These are phyloP conservation scores for Muraenolepis orangiensis DNA, from an alignment of 2,797 vertebrate species.

Conservation along the genomic window DNA sequence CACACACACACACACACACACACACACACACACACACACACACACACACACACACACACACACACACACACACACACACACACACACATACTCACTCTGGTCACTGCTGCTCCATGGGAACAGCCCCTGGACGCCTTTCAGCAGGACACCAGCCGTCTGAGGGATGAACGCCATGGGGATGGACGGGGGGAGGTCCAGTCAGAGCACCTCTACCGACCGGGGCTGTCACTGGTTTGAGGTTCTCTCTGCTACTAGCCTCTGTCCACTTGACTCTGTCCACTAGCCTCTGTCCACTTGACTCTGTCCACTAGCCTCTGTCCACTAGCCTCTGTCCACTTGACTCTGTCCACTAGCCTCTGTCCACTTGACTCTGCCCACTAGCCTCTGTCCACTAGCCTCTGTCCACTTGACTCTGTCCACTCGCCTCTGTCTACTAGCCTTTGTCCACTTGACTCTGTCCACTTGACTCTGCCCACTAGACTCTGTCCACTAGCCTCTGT, in stretches of 20 bases:
- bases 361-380: neutral
- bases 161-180: slow-evolving; percentile 58
- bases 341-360: neutral
- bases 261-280: neutral
- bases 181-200: neutral
- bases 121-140: slow-evolving; percentile 52
- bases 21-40: slow-evolving; percentile 24
- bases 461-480: neutral
- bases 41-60: slow-evolving; percentile 31
- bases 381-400: neutral
- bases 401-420: neutral
- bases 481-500: neutral
- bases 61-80: slow-evolving; percentile 35
- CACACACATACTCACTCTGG: slow-evolving; percentile 38
- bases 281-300: neutral
- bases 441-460: neutral
- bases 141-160: slow-evolving; percentile 54
- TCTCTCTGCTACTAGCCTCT: neutral
- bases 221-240: neutral
- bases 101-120: slow-evolving; percentile 53
- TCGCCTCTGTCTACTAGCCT: neutral
- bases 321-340: neutral
- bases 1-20: slow-evolving; percentile 24
- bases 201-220: neutral
- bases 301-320: neutral